These are phyloP conservation scores for Acrocephalus kingi DNA, from an alignment of 2,113 vertebrate species.

Conservation along the genomic window DNA sequence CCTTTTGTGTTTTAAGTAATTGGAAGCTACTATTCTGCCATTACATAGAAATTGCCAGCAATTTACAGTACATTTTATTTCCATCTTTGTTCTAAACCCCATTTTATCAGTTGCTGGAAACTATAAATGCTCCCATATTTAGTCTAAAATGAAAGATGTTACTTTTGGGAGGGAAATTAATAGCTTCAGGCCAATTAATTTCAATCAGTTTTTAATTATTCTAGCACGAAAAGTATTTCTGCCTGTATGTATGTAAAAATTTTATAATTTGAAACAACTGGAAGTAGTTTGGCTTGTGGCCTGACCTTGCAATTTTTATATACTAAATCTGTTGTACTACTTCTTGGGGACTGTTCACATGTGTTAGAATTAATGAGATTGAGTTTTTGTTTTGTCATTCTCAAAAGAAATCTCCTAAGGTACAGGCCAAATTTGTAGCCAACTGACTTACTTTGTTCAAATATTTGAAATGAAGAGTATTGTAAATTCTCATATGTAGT, in stretches of 20 bases:
- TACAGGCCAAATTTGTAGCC: not conserved
- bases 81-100: not conserved
- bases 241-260: not conserved
- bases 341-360: not conserved
- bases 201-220: slow-evolving; percentile 55
- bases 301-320: slow-evolving; percentile 10
- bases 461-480: slow-evolving; percentile 25
- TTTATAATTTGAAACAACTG: slow-evolving; percentile 55
- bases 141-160: slow-evolving; percentile 45
- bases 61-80: slow-evolving; percentile 15
- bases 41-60: not conserved
- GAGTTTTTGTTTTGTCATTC: not conserved
- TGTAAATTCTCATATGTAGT: not conserved
- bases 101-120: slow-evolving; percentile 38
- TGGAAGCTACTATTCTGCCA: not conserved
- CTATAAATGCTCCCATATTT: slow-evolving; percentile 30
- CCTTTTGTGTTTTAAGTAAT: not conserved
- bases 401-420: not conserved
- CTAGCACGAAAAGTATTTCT: slow-evolving; percentile 17
- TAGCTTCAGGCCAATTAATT: slow-evolving; percentile 16
- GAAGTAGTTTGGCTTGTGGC: slow-evolving; percentile 33
- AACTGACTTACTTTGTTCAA: not conserved
- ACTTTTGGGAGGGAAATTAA: not conserved
- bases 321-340: not conserved
- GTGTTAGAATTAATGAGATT: slow-evolving; percentile 21